Evolutionary conservation across 2,797 vertebrate genomes (phyloP).

Genomic region (Gila robusta): DNA sequence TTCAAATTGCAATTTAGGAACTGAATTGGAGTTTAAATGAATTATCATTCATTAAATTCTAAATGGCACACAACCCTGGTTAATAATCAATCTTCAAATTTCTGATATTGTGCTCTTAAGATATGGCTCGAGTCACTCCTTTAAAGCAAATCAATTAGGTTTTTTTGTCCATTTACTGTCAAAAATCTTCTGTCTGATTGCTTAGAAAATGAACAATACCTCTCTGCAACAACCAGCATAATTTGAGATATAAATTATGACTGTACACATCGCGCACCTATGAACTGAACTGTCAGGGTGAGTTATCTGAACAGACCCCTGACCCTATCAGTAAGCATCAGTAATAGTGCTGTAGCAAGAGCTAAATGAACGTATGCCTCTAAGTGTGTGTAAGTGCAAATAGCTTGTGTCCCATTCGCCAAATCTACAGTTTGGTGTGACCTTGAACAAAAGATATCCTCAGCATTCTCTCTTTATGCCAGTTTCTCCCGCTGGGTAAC

Average conservation of each 20-base stretch:
- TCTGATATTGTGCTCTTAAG: background rate
- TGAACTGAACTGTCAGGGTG: background rate
- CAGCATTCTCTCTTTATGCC: constrained; percentile 43
- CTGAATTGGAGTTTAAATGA: background rate
- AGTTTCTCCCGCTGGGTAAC: constrained; percentile 42
- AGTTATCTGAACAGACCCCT: background rate
- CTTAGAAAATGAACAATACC: background rate
- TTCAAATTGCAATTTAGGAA: background rate
- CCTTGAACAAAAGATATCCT: constrained; percentile 56
- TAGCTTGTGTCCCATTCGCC: background rate
- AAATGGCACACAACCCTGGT: background rate
- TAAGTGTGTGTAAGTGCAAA: background rate
- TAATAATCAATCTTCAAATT: background rate
- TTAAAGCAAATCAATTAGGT: background rate
- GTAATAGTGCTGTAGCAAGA: background rate
- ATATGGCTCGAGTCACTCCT: background rate
- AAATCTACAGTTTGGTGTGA: constrained; percentile 48
- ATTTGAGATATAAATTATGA: background rate
- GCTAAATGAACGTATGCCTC: background rate
- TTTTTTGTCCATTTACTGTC: background rate
- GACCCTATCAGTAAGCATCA: background rate
- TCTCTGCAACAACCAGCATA: background rate
- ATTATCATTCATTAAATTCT: background rate
- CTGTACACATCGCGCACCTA: background rate
- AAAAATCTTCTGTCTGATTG: background rate